Percentiles rank a stretch among this genome's conserved stretches.
These are phyloP conservation scores for Arothron firmamentum DNA, from an alignment of 2,113 vertebrate genomes.

Conservation along the genomic window DNA sequence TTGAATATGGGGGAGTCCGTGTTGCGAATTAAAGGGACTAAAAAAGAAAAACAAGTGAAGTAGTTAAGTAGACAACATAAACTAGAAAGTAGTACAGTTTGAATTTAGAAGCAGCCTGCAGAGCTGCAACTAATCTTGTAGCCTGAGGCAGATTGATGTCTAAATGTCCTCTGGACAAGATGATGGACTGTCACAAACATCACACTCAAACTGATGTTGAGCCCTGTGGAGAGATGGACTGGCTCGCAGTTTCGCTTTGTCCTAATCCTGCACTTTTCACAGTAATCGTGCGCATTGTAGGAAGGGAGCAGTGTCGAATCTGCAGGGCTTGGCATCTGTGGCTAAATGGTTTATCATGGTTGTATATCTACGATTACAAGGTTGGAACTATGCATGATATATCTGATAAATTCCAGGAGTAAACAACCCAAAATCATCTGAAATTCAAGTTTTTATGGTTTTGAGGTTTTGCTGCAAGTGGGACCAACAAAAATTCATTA, in stretches of 20 bases:
- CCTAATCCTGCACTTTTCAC: constrained; percentile 37
- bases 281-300: neutral
- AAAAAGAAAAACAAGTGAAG: constrained; percentile 5
- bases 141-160: constrained; percentile 21
- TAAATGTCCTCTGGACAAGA: constrained; percentile 34
- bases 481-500: too few relatives aligned
- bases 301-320: too few relatives aligned
- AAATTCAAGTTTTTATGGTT: too few relatives aligned
- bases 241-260: constrained; percentile 30
- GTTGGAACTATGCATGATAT: too few relatives aligned
- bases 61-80: neutral
- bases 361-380: too few relatives aligned
- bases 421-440: too few relatives aligned
- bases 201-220: constrained; percentile 11
- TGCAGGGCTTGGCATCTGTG: neutral
- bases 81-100: constrained; percentile 7
- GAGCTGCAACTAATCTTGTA: constrained; percentile 39
- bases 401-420: too few relatives aligned
- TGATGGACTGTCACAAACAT: constrained; percentile 7
- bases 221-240: constrained; percentile 9
- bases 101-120: constrained; percentile 28
- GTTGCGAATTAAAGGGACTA: constrained; percentile 2
- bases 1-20: neutral
- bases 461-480: too few relatives aligned
- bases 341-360: neutral